A percentile compares a stretch with the other conserved stretches of the same genome.
These are phyloP conservation scores for Macaria notata DNA, from an alignment of 2,888 invertebrate genomes.

Conservation along the genomic window DNA sequence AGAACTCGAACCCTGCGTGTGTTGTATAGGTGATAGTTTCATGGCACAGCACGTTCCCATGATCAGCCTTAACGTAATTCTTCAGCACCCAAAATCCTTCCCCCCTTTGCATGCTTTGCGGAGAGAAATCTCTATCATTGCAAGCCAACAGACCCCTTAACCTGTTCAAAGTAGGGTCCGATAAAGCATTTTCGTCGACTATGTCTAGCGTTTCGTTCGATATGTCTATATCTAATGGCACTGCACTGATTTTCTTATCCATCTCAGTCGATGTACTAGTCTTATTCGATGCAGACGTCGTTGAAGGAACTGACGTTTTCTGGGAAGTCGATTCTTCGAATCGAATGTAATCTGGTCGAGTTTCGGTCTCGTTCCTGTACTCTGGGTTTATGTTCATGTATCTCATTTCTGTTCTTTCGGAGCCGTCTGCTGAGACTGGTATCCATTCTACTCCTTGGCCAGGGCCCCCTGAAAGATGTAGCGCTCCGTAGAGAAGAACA, in stretches of 20 bases:
- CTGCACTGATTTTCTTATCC: conserved; percentile 61
- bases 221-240: conserved; percentile 59
- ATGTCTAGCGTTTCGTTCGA: conserved; percentile 63
- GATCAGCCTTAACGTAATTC: conserved; percentile 91
- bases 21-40: conserved; percentile 95
- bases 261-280: conserved; percentile 65
- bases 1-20: conserved; percentile 95
- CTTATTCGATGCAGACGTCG: conserved; percentile 65
- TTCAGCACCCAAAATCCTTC: conserved; percentile 92
- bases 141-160: conserved; percentile 82
- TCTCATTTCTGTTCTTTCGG: conserved; percentile 57
- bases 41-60: conserved; percentile 86
- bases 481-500: conserved; percentile 87
- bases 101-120: conserved; percentile 86
- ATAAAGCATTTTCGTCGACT: conserved; percentile 63
- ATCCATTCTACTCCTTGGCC: conserved; percentile 62
- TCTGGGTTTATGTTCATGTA: conserved; percentile 51
- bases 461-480: conserved; percentile 77
- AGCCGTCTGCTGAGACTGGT: conserved; percentile 62
- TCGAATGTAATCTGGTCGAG: conserved; percentile 46
- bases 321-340: conserved; percentile 66
- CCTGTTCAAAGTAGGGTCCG: conserved; percentile 59
- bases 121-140: conserved; percentile 83
- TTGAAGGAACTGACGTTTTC: conserved; percentile 64
- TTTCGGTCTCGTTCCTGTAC: conserved; percentile 57